Percentiles rank a stretch among this genome's conserved stretches.
Conservation (phyloP, 2,113 vertebrate genomes). For the Semicossyphus pulcher region DNA sequence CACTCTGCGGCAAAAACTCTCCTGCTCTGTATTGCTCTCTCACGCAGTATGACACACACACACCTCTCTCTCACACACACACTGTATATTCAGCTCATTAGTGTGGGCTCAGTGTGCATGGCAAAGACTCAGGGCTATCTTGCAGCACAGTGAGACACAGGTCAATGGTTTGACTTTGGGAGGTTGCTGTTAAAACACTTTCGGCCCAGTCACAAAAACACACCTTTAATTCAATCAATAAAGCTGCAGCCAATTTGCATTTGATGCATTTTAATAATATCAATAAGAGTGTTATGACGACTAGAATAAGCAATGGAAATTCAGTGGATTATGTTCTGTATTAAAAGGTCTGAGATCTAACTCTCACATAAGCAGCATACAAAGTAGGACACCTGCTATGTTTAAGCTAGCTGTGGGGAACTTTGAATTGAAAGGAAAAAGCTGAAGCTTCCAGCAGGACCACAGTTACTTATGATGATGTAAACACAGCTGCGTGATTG, state of each 20-base stretch:
- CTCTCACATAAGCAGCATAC: not conserved
- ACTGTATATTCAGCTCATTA: constrained; percentile 55
- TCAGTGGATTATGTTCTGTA: not conserved
- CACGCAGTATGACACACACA: constrained; percentile 2
- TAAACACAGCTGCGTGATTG: not conserved
- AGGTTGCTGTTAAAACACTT: not conserved
- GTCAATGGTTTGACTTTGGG: constrained; percentile 68
- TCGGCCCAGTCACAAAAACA: not conserved
- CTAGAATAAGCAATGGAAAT: not conserved
- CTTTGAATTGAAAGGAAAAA: constrained; percentile 8
- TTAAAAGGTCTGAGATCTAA: constrained; percentile 1
- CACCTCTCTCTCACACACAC: constrained; percentile 15
- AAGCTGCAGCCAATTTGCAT: not conserved
- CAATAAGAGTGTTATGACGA: not conserved
- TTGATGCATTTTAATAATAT: not conserved
- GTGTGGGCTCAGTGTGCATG: constrained; percentile 52
- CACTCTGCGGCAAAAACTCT: constrained; percentile 56
- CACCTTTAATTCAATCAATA: not conserved
- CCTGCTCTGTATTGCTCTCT: not conserved
- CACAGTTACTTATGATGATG: not conserved
- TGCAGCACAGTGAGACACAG: constrained; percentile 51
- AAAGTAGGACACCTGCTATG: not conserved
- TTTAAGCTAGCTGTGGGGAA: not conserved
- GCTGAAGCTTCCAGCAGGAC: not conserved
- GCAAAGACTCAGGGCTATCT: constrained; percentile 40